These are phyloP conservation scores for Cryptocheilus praepositus DNA, from an alignment of 2,888 invertebrate species.

Conservation along the genomic window DNA sequence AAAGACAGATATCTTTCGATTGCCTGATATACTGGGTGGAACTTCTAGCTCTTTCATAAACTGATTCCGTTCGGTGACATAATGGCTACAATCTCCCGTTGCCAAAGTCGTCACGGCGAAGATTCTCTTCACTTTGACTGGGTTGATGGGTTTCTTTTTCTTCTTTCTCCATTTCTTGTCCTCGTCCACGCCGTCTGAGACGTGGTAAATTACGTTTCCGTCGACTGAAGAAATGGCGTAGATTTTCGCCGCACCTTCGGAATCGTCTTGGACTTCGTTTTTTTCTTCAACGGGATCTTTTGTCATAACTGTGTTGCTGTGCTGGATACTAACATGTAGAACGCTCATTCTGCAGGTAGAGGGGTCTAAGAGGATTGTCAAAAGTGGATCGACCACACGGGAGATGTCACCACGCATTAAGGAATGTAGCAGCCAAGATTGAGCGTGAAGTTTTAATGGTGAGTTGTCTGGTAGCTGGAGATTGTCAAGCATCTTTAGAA, in stretches of 20 bases:
- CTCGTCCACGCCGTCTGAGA: slow-evolving; percentile 74
- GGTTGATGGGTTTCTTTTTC: slow-evolving; percentile 65
- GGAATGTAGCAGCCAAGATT: slow-evolving; percentile 85
- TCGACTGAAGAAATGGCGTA: slow-evolving; percentile 89
- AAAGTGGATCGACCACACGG: slow-evolving; percentile 85
- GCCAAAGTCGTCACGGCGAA: slow-evolving; percentile 78
- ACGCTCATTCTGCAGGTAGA: slow-evolving; percentile 89
- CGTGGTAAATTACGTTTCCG: slow-evolving; percentile 84
- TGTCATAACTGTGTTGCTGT: slow-evolving; percentile 73
- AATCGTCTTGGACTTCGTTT: slow-evolving; percentile 67
- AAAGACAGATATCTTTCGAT: slow-evolving; percentile 79
- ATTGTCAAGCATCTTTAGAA: slow-evolving; percentile 85
- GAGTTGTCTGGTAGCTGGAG: slow-evolving; percentile 79
- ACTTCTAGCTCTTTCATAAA: slow-evolving; percentile 76
- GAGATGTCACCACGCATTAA: slow-evolving; percentile 86
- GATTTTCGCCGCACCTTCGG: slow-evolving; percentile 78
- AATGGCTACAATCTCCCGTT: slow-evolving; percentile 72
- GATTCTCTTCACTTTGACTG: slow-evolving; percentile 75
- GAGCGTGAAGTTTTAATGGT: slow-evolving; percentile 80
- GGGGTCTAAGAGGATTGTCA: slow-evolving; percentile 85
- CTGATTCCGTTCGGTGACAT: slow-evolving; percentile 74
- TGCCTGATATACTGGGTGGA: slow-evolving; percentile 76
- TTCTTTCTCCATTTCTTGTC: slow-evolving; percentile 64
- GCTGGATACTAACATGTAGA: slow-evolving; percentile 82
- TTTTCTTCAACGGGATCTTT: slow-evolving; percentile 66